A percentile compares a stretch with the other conserved stretches of the same genome.
phyloP scores from a whole-genome alignment of 2,888 invertebrate genomes.

The Kuschelorhynchus macadamiae region DNA sequence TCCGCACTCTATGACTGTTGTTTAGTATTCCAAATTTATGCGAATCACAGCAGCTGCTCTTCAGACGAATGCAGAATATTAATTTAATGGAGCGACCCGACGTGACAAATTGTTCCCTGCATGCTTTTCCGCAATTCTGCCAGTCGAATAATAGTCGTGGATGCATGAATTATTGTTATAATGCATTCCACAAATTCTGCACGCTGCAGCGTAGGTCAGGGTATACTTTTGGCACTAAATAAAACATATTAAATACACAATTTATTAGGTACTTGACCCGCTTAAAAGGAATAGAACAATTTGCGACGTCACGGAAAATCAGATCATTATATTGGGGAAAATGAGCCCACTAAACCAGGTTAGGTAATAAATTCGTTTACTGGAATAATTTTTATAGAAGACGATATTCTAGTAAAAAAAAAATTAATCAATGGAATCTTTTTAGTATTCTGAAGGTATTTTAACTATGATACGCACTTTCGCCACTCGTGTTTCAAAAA shows the following conservation, averaged over 20 bases:
- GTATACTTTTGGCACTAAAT: constrained; percentile 5
- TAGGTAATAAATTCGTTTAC: too few species aligned
- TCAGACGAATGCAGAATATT: constrained; percentile 38
- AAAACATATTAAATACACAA: not conserved
- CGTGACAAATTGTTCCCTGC: constrained; percentile 41
- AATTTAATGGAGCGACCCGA: constrained; percentile 29
- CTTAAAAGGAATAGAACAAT: not conserved
- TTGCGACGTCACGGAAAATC: not conserved
- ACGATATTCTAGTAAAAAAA: too few species aligned
- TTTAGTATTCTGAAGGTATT: too few species aligned
- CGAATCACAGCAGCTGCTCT: constrained; percentile 27
- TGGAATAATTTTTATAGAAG: too few species aligned
- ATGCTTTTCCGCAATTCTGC: constrained; percentile 41
- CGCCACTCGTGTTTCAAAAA: too few species aligned
- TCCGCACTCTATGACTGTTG: constrained; percentile 7
- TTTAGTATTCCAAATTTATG: constrained; percentile 21
- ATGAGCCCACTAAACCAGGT: too few species aligned
- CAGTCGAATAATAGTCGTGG: constrained; percentile 33
- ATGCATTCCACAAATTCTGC: constrained; percentile 31
- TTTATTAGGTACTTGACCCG: not conserved
- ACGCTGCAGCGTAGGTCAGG: constrained; percentile 30
- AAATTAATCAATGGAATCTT: too few species aligned
- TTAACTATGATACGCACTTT: too few species aligned
- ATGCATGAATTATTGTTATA: constrained; percentile 39
- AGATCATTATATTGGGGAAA: too few species aligned